phyloP scores from a whole-genome alignment of 2,888 invertebrate genomes.

The Osedax fenrisi region DNA sequence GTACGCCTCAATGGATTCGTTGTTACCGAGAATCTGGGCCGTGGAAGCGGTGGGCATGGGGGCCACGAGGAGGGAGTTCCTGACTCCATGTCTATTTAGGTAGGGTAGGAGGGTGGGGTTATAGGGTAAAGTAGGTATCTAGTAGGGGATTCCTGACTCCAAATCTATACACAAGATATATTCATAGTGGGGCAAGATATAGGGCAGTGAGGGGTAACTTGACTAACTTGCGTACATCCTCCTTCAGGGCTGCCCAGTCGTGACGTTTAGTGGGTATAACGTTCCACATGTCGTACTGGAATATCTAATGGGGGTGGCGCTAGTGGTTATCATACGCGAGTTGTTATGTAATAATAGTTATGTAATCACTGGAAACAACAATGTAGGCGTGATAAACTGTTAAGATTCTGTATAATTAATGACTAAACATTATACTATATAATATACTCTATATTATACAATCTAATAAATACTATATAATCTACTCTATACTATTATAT shows the following conservation, averaged over 20 bases:
- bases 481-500: too few species aligned
- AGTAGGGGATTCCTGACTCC: not conserved
- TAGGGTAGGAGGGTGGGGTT: conserved; percentile 13
- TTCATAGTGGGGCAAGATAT: too few species aligned
- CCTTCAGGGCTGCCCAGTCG: conserved; percentile 75
- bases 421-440: too few species aligned
- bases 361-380: too few species aligned
- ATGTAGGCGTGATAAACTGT: too few species aligned
- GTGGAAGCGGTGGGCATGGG: conserved; percentile 99
- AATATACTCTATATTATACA: too few species aligned
- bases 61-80: conserved; percentile 82
- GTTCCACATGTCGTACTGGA: conserved; percentile 96
- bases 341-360: too few species aligned
- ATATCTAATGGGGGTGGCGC: conserved; percentile 59
- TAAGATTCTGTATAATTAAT: too few species aligned
- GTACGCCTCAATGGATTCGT: conserved; percentile 93
- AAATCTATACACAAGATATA: conserved; percentile 2
- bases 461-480: too few species aligned
- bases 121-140: conserved; percentile 9
- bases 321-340: not conserved
- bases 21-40: conserved; percentile 95
- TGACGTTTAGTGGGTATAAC: conserved; percentile 67
- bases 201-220: too few species aligned
- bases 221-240: conserved; percentile 50
- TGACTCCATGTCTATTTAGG: conserved; percentile 68